Base-by-base conservation (phyloP, 2,797 vertebrate species). In the Cossypha dichroa region DNA sequence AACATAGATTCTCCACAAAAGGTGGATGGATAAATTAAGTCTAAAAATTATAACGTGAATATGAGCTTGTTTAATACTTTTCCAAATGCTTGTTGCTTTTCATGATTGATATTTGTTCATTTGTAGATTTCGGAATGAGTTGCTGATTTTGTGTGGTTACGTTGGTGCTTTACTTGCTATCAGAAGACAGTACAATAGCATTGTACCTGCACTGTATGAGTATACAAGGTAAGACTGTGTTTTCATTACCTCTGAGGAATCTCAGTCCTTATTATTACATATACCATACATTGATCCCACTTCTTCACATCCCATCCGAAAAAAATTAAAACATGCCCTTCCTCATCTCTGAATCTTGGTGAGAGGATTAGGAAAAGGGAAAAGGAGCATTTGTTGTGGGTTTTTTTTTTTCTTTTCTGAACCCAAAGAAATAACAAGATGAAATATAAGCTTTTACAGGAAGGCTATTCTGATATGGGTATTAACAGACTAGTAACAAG, bases 121-220 rank as follows among this genome's bases (percentile, higher is more conserved):
- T 97, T 97, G 16, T 68, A 99, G 99, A 96, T 97, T 97, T 59
- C 98, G 99, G 51, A 99, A 99, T 92, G 99, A 99, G 96, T 97
- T 99, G 95, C 97, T 99, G 74, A 99, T 99, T 97, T 96, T 99
- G 29, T 99, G 98, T 95, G 99, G 99, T 52, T 99, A 99, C 10
- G 22, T 97, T 25, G 99, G 99, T 74, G 99, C 98, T 29, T 97
- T 99, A 63, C 97, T 99, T 85, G 99, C 99, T 89, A 99, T 99
- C 80, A 98, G 98, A 91, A 98, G 99, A 95, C 98, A 98, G 28
- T 99, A 99, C 96, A 97, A 90, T 86, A 99, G 98, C 96, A 98
- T 99, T 36, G 98, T 99, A 29, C 99, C 99, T 56, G 99, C 99
- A 41, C 98, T 99, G 79, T 99, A 99, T 49, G 99, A 99, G 81